These are phyloP conservation scores for Sorex maritimensis DNA, from an alignment of 2,797 vertebrate genomes.

Conservation along the genomic window DNA sequence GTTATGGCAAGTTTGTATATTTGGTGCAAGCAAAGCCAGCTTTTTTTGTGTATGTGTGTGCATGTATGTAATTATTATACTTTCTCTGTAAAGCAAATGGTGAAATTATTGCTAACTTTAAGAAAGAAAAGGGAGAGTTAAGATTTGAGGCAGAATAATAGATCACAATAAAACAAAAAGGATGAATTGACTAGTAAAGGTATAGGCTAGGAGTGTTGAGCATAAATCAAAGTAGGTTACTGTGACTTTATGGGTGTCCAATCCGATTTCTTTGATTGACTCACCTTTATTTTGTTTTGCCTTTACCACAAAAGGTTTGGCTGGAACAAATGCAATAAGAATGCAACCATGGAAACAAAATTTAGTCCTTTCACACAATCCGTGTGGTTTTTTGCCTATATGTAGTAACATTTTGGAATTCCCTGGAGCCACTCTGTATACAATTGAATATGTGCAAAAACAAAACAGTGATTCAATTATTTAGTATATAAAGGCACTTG, in stretches of 20 bases:
- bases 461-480: not conserved
- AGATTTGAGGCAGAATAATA: not conserved
- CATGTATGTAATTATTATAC: not conserved
- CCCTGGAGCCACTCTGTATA: not conserved
- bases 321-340: slow-evolving; percentile 27
- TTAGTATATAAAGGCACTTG: slow-evolving; percentile 35
- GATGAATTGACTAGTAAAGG: not conserved
- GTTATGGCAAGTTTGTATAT: not conserved
- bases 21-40: not conserved
- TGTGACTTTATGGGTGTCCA: not conserved
- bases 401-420: slow-evolving; percentile 55
- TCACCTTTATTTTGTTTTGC: slow-evolving; percentile 17
- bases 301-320: not conserved
- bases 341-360: not conserved
- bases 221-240: not conserved
- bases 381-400: not conserved
- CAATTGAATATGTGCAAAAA: slow-evolving; percentile 20
- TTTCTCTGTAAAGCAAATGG: slow-evolving; percentile 5
- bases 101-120: slow-evolving; percentile 8
- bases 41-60: not conserved
- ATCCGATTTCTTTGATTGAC: not conserved
- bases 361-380: slow-evolving; percentile 27
- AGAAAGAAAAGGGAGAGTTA: not conserved
- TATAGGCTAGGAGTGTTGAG: not conserved
- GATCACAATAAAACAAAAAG: not conserved